Evolutionary conservation across 2,797 vertebrate species (phyloP).

Genomic region (Danio choprae): DNA sequence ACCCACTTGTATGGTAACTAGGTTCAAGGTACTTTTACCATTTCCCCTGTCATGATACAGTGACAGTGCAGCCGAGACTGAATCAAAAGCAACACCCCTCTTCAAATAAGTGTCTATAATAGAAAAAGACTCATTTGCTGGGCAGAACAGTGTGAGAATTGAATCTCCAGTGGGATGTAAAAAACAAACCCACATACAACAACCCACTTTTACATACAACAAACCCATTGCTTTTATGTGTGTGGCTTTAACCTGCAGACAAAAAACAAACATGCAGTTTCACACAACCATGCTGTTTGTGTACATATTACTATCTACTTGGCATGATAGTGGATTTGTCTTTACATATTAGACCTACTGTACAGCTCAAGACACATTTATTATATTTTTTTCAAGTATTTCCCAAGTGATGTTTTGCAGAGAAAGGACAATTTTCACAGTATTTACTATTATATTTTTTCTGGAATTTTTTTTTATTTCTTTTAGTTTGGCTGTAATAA

Average conservation of each 20-base stretch:
- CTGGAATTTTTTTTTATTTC: too few species aligned
- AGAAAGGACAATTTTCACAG: too few species aligned
- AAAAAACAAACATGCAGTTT: neutral
- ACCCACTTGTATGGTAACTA: neutral
- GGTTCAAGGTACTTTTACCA: neutral
- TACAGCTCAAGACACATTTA: too few species aligned
- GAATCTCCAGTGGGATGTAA: conserved; percentile 13
- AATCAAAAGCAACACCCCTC: conserved; percentile 6
- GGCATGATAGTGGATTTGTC: neutral
- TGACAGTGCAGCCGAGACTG: conserved; percentile 1
- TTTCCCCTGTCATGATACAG: conserved; percentile 5
- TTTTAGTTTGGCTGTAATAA: too few species aligned
- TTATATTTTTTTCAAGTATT: too few species aligned
- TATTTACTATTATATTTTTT: too few species aligned
- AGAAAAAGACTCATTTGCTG: conserved; percentile 37
- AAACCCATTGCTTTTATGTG: neutral
- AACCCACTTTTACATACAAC: too few species aligned
- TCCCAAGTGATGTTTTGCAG: too few species aligned
- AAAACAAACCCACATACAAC: conserved; percentile 4
- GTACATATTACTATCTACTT: neutral
- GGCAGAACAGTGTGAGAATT: conserved; percentile 27
- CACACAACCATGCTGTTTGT: neutral
- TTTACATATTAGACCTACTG: neutral
- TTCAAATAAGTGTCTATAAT: conserved; percentile 22
- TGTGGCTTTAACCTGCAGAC: neutral